Conservation (phyloP, 2,113 vertebrate genomes). For the Phrynocephalus versicolor region DNA sequence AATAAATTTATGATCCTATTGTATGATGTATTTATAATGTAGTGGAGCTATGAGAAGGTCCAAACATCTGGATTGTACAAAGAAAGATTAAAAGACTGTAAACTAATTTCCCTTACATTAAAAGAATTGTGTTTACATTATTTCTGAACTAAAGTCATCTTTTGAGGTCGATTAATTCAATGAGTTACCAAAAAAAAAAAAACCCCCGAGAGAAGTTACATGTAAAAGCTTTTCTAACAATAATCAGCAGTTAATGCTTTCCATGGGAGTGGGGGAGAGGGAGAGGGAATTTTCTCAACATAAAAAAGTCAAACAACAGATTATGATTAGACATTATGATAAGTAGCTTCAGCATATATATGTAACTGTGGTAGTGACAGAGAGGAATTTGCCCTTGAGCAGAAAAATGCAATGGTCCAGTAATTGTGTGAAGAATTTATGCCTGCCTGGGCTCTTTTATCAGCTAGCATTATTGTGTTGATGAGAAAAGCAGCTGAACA, state of each 20-base stretch:
- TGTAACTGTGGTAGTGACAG: slow-evolving; percentile 42
- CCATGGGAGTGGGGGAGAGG: slow-evolving; percentile 8
- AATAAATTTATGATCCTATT: slow-evolving; percentile 35
- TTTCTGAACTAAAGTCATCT: slow-evolving; percentile 58
- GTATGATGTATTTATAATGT: slow-evolving; percentile 40
- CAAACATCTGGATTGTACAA: slow-evolving; percentile 62
- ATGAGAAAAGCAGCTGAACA: slow-evolving; percentile 62
- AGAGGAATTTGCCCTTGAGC: slow-evolving; percentile 26
- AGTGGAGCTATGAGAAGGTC: slow-evolving; percentile 34
- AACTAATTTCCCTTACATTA: slow-evolving; percentile 35
- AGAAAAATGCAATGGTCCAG: slow-evolving; percentile 31
- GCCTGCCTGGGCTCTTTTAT: slow-evolving; percentile 42
- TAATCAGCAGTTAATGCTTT: slow-evolving; percentile 40
- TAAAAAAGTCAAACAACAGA: slow-evolving; percentile 8
- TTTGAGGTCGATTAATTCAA: slow-evolving; percentile 64
- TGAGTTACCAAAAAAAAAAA: slow-evolving; percentile 62
- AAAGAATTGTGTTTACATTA: slow-evolving; percentile 64
- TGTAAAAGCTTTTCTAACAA: slow-evolving; percentile 49
- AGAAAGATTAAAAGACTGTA: slow-evolving; percentile 59
- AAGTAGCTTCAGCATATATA: slow-evolving; percentile 19
- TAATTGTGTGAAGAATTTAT: slow-evolving; percentile 65
- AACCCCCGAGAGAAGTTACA: slow-evolving; percentile 55
- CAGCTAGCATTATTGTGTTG: slow-evolving; percentile 44
- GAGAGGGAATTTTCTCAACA: background rate
- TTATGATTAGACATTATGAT: slow-evolving; percentile 13